Base-by-base conservation (phyloP, 2,797 vertebrate species). In the Sebastolobus alascanus region DNA sequence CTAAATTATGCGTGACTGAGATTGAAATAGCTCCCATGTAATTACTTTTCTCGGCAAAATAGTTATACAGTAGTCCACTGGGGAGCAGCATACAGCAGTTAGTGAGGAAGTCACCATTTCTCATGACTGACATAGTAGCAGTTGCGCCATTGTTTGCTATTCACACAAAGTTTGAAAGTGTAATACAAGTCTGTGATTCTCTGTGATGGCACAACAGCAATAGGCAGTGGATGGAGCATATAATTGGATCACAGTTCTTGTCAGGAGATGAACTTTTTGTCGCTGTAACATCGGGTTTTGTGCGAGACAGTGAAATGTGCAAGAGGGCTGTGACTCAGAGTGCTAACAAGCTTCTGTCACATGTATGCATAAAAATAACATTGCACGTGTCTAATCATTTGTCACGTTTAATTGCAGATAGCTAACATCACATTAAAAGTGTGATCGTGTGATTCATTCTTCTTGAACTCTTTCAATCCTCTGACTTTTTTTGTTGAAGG, bases 161-260 rank as follows among this genome's bases (percentile, higher is more conserved):
- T 75, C 29, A 68, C 12, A 8, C 46, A 72, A 50, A 52, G 68
- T 75, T 79, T 76, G 20, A 73, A 6, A 29, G 61, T 66, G 54
- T 52, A 54, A 73, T 50, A 58, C 64, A 66, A 58, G 11, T 77
- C 71, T 76, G 31, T 72, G 9, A 80, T 65, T 66, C 29, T 58
- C 18, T 67, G 38, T 43, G 27, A 59, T 11, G 20, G 43, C 7
- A 16, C 43, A 67, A 46, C 13, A 68, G 29, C 0, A 12, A 6
- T 22, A 46, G 13, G 0, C 61, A 38, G 56, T 25, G 8, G 4
- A 18, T 31, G 27, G 50, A 58, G 20, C 46, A 50, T 35, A 33
- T 35, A 31, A 43, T 18, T 31, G 52, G 16, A 68, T 74, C 46
- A 38, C 14, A 29, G 12, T 38, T 13, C 10, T n/a, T 40, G 35